Conservation (phyloP, 2,113 vertebrate genomes). For the Macrotus californicus region DNA sequence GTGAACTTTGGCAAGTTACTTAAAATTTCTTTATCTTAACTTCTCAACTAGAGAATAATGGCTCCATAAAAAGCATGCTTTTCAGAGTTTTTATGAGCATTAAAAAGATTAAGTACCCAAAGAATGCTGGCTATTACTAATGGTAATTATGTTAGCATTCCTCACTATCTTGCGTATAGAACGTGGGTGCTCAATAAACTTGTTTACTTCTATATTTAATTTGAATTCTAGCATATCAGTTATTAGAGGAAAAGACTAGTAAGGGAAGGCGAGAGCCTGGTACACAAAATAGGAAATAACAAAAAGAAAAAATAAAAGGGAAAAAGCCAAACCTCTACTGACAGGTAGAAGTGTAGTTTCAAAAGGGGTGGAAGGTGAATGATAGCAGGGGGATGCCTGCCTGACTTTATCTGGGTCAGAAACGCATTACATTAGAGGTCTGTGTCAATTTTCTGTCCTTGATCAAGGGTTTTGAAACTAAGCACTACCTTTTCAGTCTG, state of each 20-base stretch:
- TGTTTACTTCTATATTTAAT: slow-evolving; percentile 15
- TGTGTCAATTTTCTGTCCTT: background rate
- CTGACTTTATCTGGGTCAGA: background rate
- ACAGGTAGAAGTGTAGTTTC: too few species aligned
- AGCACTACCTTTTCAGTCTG: background rate
- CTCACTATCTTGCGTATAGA: background rate
- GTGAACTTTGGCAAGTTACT: background rate
- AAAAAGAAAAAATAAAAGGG: background rate
- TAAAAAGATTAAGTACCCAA: background rate
- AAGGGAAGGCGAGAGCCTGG: background rate
- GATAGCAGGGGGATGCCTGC: too few species aligned
- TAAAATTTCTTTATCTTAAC: background rate
- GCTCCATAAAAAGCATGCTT: background rate
- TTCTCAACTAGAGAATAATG: background rate
- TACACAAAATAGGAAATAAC: background rate
- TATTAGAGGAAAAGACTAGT: background rate
- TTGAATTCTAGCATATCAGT: background rate
- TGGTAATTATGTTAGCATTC: background rate
- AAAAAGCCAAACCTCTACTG: background rate
- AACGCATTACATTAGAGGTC: accelerated
- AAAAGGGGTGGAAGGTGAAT: background rate
- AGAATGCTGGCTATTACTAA: background rate
- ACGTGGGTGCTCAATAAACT: background rate
- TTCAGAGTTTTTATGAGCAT: background rate
- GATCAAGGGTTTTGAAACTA: background rate